Conservation (phyloP, 2,888 invertebrate species). For the Scrobipalpa costella region DNA sequence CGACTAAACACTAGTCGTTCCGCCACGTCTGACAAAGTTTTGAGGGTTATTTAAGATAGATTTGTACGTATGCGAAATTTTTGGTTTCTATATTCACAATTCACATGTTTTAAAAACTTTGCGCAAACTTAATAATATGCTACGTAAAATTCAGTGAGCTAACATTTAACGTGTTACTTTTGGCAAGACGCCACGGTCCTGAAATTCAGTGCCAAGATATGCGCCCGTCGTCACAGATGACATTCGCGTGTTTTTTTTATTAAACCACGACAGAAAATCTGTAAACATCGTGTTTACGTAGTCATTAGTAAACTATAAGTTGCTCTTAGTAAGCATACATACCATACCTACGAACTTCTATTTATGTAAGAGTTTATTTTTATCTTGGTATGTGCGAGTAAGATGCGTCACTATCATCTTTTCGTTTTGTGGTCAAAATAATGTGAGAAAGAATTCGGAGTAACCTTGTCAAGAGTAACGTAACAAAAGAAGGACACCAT, state of each 20-base stretch:
- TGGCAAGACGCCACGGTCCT: conserved; percentile 73
- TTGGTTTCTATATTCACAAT: too few relatives aligned
- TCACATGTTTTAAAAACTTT: neutral
- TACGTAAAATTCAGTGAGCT: conserved; percentile 52
- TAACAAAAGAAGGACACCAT: neutral
- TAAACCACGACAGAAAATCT: conserved; percentile 30
- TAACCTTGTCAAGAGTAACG: conserved; percentile 1
- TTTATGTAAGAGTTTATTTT: neutral
- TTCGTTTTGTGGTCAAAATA: neutral
- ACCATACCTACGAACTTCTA: neutral
- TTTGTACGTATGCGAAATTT: too few relatives aligned
- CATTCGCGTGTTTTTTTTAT: conserved; percentile 44
- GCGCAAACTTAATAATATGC: conserved; percentile 14
- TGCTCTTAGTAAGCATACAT: neutral
- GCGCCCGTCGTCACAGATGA: conserved; percentile 57
- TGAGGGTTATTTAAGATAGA: too few relatives aligned
- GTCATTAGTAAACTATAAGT: conserved; percentile 21
- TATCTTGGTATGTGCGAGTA: neutral
- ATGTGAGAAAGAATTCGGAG: conserved; percentile 2
- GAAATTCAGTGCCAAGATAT: conserved; percentile 70
- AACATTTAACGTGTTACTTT: conserved; percentile 46
- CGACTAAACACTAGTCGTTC: too few relatives aligned
- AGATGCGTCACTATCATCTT: neutral
- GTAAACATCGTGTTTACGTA: conserved; percentile 29
- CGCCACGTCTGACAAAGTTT: too few relatives aligned